Percentiles rank a stretch among this genome's conserved stretches.
Conservation (phyloP, 2,113 vertebrate genomes). For the Nesogale talazaci region DNA sequence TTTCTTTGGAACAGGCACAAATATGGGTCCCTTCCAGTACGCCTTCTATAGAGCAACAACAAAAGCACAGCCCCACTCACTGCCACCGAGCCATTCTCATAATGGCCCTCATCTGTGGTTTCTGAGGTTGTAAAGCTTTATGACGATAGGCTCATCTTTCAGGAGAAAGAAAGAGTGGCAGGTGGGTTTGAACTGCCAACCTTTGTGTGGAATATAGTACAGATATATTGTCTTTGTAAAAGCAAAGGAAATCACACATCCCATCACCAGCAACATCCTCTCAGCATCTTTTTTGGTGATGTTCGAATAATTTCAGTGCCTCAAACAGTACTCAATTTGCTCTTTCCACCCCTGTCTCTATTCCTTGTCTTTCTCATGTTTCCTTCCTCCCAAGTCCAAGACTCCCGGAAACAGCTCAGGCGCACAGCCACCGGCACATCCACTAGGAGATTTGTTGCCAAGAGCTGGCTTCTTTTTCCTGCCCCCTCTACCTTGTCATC, state of each 20-base stretch:
- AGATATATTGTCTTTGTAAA: too few relatives aligned
- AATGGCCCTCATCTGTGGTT: too few relatives aligned
- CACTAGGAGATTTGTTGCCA: background rate
- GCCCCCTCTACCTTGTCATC: background rate
- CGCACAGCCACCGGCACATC: background rate
- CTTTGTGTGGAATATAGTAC: too few relatives aligned
- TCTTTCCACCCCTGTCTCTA: background rate
- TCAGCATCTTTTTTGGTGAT: background rate
- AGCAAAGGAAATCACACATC: background rate
- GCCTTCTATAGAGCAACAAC: too few relatives aligned
- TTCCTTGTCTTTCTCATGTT: constrained; percentile 8
- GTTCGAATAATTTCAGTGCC: background rate
- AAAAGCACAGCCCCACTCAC: too few relatives aligned
- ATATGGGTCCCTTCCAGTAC: too few relatives aligned
- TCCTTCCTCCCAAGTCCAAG: background rate
- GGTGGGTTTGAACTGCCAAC: too few relatives aligned
- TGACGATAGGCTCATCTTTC: too few relatives aligned
- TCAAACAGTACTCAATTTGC: background rate
- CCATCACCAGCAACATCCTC: background rate
- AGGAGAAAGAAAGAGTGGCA: too few relatives aligned
- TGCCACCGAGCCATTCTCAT: too few relatives aligned
- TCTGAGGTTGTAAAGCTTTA: too few relatives aligned
- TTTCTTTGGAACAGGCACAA: too few relatives aligned
- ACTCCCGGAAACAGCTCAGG: background rate
- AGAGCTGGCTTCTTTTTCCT: constrained; percentile 26